Conservation (phyloP, 2,113 vertebrate species). For the Perca schrenkii region DNA sequence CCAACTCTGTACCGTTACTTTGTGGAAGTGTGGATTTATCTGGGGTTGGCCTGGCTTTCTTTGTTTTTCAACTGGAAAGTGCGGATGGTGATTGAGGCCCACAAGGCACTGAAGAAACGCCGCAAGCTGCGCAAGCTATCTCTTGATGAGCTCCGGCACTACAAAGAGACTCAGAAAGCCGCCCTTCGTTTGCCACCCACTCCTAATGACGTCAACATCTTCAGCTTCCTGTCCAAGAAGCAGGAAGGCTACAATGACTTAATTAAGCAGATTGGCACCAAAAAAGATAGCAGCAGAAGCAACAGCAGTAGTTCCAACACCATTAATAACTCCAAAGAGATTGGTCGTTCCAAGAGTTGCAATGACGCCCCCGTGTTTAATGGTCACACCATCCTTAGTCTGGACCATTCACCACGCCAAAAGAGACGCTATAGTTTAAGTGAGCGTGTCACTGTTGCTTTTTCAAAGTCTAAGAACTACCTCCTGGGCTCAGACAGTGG, state of each 20-base stretch:
- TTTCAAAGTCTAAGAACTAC: conserved; percentile 90
- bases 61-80: conserved; percentile 99
- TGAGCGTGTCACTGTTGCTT: conserved; percentile 89
- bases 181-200: conserved; percentile 79
- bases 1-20: conserved; percentile 96
- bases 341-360: conserved; percentile 81
- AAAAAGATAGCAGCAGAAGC: conserved; percentile 69
- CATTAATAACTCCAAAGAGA: conserved; percentile 55
- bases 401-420: conserved; percentile 83
- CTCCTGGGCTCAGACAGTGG: conserved; percentile 88
- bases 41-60: conserved; percentile 97
- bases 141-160: conserved; percentile 87
- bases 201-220: conserved; percentile 93
- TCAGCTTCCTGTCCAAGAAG: conserved; percentile 95
- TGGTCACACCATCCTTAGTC: conserved; percentile 80
- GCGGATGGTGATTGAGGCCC: conserved; percentile 97
- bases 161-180: conserved; percentile 84
- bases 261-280: conserved; percentile 96
- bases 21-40: conserved; percentile 98
- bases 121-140: conserved; percentile 93
- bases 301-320: conserved; percentile 64
- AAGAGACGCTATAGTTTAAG: conserved; percentile 86
- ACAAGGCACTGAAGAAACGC: conserved; percentile 97
- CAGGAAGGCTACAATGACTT: conserved; percentile 95
- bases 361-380: conserved; percentile 62